These are phyloP conservation scores for Agrotis exclamationis DNA, from an alignment of 2,888 invertebrate genomes.

Conservation along the genomic window DNA sequence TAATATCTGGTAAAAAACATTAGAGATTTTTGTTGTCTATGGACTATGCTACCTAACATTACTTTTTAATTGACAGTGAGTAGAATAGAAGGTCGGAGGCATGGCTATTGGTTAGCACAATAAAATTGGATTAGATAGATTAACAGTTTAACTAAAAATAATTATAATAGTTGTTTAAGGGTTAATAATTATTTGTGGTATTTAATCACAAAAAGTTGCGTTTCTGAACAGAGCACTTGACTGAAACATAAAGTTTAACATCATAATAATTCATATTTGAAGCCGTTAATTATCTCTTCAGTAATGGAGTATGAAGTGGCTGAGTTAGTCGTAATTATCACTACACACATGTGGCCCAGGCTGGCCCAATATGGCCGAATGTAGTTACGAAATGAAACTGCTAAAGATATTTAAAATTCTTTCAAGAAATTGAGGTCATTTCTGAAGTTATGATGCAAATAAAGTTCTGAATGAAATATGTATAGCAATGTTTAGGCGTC, in stretches of 20 bases:
- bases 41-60: too few species aligned
- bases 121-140: too few species aligned
- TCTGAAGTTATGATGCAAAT: slow-evolving; percentile 20
- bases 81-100: too few species aligned
- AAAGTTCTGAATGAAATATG: slow-evolving; percentile 21
- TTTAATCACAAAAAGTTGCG: background rate
- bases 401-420: slow-evolving; percentile 52
- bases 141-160: too few species aligned
- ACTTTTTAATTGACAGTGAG: background rate
- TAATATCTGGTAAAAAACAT: background rate
- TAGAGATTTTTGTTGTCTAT: background rate
- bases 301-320: slow-evolving; percentile 55
- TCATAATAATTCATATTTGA: slow-evolving; percentile 35
- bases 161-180: too few species aligned
- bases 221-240: background rate
- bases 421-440: slow-evolving; percentile 48
- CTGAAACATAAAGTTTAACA: slow-evolving; percentile 5
- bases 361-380: slow-evolving; percentile 4
- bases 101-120: too few species aligned
- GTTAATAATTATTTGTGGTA: too few species aligned
- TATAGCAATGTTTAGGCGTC: slow-evolving; percentile 8
- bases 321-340: slow-evolving; percentile 46
- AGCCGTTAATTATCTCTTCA: slow-evolving; percentile 44
- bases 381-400: slow-evolving; percentile 47
- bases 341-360: slow-evolving; percentile 54